Conservation (phyloP, 2,888 invertebrate genomes). For the Pachycephus smyrnensis region DNA sequence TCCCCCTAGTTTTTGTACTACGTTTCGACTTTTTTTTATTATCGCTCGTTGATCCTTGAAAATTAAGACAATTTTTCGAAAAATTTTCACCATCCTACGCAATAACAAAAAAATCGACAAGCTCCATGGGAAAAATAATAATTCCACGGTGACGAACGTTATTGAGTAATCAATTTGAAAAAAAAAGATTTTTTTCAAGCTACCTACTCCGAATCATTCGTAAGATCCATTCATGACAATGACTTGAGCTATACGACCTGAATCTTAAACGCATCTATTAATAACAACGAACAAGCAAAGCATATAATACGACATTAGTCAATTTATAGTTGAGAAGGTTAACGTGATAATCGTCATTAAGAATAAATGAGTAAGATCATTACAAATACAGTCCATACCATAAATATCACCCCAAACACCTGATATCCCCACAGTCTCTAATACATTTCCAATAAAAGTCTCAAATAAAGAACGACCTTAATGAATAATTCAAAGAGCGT, state of each 20-base stretch:
- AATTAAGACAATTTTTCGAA: not conserved
- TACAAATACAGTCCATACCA: not conserved
- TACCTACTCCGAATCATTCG: too few species aligned
- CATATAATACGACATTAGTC: not conserved
- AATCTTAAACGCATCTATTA: too few species aligned
- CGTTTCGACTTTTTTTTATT: not conserved
- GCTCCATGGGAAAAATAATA: too few species aligned
- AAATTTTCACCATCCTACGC: too few species aligned
- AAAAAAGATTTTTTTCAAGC: too few species aligned
- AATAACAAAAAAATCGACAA: too few species aligned
- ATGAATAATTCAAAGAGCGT: not conserved
- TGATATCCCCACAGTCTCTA: not conserved
- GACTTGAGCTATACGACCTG: too few species aligned
- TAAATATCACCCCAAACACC: not conserved
- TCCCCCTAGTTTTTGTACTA: not conserved
- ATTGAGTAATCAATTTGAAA: too few species aligned
- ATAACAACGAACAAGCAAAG: not conserved
- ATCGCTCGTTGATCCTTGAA: not conserved
- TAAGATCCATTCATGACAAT: too few species aligned
- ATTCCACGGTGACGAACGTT: too few species aligned
- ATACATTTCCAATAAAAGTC: not conserved
- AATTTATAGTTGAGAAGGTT: not conserved
- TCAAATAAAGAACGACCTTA: not conserved
- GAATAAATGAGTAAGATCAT: not conserved
- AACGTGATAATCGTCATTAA: not conserved